These are phyloP conservation scores for Trissoscelio sp. DNA, from an alignment of 2,888 invertebrate genomes.

Conservation along the genomic window DNA sequence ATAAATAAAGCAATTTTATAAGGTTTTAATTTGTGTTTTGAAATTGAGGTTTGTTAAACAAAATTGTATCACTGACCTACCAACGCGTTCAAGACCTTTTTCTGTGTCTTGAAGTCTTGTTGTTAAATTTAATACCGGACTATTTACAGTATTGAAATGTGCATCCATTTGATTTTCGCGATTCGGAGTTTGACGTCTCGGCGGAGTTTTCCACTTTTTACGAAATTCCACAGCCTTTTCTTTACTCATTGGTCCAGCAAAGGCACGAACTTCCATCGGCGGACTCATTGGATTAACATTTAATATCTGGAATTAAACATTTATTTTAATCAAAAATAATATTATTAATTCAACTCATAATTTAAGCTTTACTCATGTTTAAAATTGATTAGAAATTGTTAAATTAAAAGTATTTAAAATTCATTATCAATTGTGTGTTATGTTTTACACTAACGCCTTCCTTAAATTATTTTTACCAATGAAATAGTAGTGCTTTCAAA, in stretches of 20 bases:
- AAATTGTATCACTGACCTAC: conserved; percentile 84
- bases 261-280: conserved; percentile 91
- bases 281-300: conserved; percentile 87
- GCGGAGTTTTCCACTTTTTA: conserved; percentile 93
- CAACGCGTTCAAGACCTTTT: conserved; percentile 95
- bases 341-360: too few relatives aligned
- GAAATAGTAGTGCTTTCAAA: too few relatives aligned
- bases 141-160: conserved; percentile 36
- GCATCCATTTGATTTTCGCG: conserved; percentile 59
- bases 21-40: background rate
- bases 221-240: conserved; percentile 89
- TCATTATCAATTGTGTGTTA: too few relatives aligned
- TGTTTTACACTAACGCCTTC: too few relatives aligned
- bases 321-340: too few relatives aligned
- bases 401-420: too few relatives aligned
- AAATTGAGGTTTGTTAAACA: background rate
- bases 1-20: background rate
- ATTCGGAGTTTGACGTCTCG: conserved; percentile 83
- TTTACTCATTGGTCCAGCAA: conserved; percentile 96
- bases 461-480: too few relatives aligned
- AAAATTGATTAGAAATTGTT: too few relatives aligned
- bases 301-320: conserved; percentile 84
- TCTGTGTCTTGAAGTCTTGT: conserved; percentile 88
- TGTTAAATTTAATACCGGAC: conserved; percentile 68
- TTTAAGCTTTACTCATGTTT: too few relatives aligned